Evolutionary conservation across 2,797 vertebrate species (phyloP).

Genomic region (Semotilus atromaculatus): DNA sequence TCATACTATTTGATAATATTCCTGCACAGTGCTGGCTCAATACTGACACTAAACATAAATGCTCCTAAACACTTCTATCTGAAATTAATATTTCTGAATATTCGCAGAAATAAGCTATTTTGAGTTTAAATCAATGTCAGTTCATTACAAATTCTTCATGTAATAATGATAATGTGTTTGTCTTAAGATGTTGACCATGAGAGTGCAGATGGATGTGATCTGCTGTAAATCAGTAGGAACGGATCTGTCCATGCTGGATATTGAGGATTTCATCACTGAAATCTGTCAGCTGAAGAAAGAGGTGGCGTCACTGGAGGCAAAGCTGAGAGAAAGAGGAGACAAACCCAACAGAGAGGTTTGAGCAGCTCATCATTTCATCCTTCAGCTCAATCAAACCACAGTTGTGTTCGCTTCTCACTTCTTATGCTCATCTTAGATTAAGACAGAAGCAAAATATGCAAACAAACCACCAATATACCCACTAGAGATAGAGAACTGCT

Average conservation of each 20-base stretch:
- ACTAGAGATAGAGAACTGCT: no score
- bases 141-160: background rate
- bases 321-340: constrained; percentile 1
- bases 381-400: no score
- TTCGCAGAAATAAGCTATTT: background rate
- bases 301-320: constrained; percentile 4
- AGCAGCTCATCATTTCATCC: no score
- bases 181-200: background rate
- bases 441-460: no score
- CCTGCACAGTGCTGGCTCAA: background rate
- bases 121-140: background rate
- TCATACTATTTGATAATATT: no score
- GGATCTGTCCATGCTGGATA: background rate
- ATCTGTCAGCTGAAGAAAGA: constrained; percentile 37
- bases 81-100: background rate
- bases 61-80: background rate
- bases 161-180: background rate
- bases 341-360: background rate
- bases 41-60: background rate
- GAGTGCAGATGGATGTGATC: background rate
- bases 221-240: no score
- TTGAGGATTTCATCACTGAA: constrained; percentile 21
- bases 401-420: no score
- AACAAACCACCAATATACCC: no score
- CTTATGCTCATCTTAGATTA: no score